phyloP scores from a whole-genome alignment of 35 echinoderm and acorn worm genomes.

The Heliocidaris erythrogramma region DNA sequence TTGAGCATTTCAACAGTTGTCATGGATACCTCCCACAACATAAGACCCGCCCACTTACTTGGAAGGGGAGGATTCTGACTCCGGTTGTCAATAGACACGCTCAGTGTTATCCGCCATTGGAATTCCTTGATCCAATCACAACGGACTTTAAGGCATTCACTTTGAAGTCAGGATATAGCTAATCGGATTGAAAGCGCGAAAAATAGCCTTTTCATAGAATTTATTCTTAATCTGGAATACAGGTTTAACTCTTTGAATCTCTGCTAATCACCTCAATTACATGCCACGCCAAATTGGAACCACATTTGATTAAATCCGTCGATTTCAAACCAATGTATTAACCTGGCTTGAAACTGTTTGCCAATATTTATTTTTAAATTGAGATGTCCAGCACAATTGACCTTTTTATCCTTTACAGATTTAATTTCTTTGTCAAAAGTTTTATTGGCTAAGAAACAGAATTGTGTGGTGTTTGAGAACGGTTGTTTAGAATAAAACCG shows the following conservation, averaged over 20 bases:
- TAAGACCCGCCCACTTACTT: not conserved
- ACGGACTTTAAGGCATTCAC: not conserved
- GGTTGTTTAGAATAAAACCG: not conserved
- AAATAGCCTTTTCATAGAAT: not conserved
- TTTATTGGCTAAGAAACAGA: not conserved
- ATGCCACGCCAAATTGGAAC: not conserved
- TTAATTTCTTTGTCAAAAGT: not conserved
- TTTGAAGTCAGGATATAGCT: not conserved
- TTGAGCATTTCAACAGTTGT: constrained; percentile 14
- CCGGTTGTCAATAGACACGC: not conserved
- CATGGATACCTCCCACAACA: not conserved
- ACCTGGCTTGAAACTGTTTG: not conserved
- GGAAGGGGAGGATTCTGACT: not conserved
- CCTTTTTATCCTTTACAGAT: not conserved
- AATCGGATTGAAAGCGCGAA: not conserved
- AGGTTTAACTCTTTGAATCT: not conserved
- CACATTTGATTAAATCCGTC: not conserved
- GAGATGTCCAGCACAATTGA: not conserved
- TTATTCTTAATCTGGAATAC: not conserved
- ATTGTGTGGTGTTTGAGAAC: not conserved
- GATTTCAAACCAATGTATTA: not conserved
- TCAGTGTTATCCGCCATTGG: not conserved
- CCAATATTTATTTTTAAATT: not conserved
- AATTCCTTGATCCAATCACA: not conserved
- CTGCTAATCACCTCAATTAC: not conserved